A percentile compares a stretch with the other conserved stretches of the same genome.
Evolutionary conservation across 2,113 vertebrate species (phyloP).

Genomic region (Cichladusa arquata): DNA sequence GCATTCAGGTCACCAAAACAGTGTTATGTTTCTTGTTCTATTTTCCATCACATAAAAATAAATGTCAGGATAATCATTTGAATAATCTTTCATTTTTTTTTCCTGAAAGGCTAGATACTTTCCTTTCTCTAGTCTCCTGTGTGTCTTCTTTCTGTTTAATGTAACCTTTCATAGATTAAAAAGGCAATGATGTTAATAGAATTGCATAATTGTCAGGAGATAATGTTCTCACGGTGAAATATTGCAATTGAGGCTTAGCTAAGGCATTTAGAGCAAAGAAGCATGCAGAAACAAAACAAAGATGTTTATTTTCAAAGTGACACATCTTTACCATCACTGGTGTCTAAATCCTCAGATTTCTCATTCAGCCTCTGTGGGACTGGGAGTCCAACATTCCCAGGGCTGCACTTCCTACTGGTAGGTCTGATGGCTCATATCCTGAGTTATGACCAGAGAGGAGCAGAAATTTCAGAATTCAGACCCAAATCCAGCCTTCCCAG

Average conservation of each 20-base stretch:
- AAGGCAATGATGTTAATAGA: slow-evolving; percentile 70
- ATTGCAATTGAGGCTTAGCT: slow-evolving; percentile 42
- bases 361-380: background rate
- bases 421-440: background rate
- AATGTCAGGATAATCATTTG: slow-evolving; percentile 37
- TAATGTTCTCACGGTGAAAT: slow-evolving; percentile 65
- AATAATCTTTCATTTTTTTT: slow-evolving; percentile 8
- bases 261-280: slow-evolving; percentile 57
- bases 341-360: background rate
- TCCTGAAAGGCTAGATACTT: slow-evolving; percentile 6
- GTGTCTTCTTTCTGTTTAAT: slow-evolving; percentile 59
- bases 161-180: slow-evolving; percentile 66
- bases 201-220: slow-evolving; percentile 66
- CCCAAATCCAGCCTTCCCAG: background rate
- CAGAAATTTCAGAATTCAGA: background rate
- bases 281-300: slow-evolving; percentile 60
- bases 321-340: slow-evolving; percentile 9
- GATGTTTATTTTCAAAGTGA: slow-evolving; percentile 61
- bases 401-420: background rate
- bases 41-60: slow-evolving; percentile 46
- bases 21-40: slow-evolving; percentile 16
- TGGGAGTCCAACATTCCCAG: background rate
- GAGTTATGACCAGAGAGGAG: background rate
- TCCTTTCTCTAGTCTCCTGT: slow-evolving; percentile 12
- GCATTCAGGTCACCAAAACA: slow-evolving; percentile 29